A percentile compares a stretch with the other conserved stretches of the same genome.
These are phyloP conservation scores for Isaurus tuberculatus DNA, from an alignment of 92 coral and sea anemone genomes.

Conservation along the genomic window DNA sequence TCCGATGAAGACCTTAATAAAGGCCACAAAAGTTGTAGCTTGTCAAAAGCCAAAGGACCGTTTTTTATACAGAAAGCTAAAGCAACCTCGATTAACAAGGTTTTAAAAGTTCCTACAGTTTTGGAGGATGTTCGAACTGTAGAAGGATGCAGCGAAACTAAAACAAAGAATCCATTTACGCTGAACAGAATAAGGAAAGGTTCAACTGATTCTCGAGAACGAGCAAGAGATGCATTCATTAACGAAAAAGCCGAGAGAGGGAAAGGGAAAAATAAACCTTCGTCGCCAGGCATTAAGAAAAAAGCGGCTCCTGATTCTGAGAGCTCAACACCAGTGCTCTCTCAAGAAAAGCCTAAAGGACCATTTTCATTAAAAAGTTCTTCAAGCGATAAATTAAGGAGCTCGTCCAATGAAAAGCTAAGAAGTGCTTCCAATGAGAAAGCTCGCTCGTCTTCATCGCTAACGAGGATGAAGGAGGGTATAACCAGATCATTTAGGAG, in stretches of 20 bases:
- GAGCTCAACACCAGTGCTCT: slow-evolving; percentile 1
- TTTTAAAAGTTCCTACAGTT: slow-evolving; percentile 30
- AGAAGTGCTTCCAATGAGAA: slow-evolving; percentile 43
- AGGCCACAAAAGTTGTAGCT: slow-evolving; percentile 11
- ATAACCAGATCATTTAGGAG: slow-evolving; percentile 68
- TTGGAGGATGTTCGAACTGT: slow-evolving; percentile 29
- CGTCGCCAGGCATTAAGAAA: slow-evolving; percentile 24
- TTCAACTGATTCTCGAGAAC: background rate
- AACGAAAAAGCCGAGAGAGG: slow-evolving; percentile 16
- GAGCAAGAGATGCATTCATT: background rate
- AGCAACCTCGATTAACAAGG: slow-evolving; percentile 47
- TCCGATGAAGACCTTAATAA: slow-evolving; percentile 35
- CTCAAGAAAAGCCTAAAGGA: slow-evolving; percentile 65
- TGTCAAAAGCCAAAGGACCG: slow-evolving; percentile 55
- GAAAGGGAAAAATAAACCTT: slow-evolving; percentile 12
- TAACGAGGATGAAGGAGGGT: slow-evolving; percentile 67
- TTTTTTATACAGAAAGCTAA: slow-evolving; percentile 58
- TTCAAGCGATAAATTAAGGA: slow-evolving; percentile 43
- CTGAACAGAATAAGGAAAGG: slow-evolving; percentile 28
- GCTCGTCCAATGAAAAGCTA: slow-evolving; percentile 60
- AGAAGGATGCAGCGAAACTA: slow-evolving; percentile 42
- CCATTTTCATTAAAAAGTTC: slow-evolving; percentile 57
- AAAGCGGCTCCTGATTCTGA: slow-evolving; percentile 10
- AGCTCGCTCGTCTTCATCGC: slow-evolving; percentile 57
- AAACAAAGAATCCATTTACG: slow-evolving; percentile 33